phyloP scores from a whole-genome alignment of 2,113 vertebrate species.

The Mesocricetus auratus region DNA sequence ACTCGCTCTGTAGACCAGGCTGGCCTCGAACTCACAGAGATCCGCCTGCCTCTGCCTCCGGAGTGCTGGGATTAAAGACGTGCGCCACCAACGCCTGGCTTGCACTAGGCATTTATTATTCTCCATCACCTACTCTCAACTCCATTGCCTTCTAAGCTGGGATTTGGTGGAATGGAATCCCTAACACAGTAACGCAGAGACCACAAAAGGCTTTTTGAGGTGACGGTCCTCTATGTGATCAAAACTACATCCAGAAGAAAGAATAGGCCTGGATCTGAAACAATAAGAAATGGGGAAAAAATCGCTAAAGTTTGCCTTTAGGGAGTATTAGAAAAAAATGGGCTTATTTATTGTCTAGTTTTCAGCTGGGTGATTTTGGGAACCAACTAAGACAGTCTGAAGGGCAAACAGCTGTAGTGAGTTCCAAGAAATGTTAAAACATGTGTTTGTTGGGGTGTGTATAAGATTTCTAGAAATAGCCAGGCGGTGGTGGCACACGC shows the following conservation, averaged over 20 bases:
- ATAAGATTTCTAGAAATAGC: slow-evolving; percentile 71
- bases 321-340: slow-evolving; percentile 62
- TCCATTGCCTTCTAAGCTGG: not conserved
- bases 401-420: slow-evolving; percentile 62
- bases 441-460: slow-evolving; percentile 48
- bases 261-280: not conserved
- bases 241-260: slow-evolving; percentile 48
- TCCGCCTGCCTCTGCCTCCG: too few species aligned
- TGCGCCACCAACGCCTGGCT: too few species aligned
- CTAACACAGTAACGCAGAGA: not conserved
- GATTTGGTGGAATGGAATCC: not conserved
- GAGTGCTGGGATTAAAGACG: too few species aligned
- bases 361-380: slow-evolving; percentile 11
- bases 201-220: not conserved
- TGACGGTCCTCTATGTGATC: slow-evolving; percentile 37
- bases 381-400: slow-evolving; percentile 13
- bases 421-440: slow-evolving; percentile 74
- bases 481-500: too few species aligned
- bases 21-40: too few species aligned
- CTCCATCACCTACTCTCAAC: not conserved
- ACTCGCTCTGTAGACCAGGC: too few species aligned
- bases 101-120: not conserved
- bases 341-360: slow-evolving; percentile 49
- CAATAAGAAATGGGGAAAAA: slow-evolving; percentile 31
- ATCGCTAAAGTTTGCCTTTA: slow-evolving; percentile 42